These are phyloP conservation scores for Torymus tubicola DNA, from an alignment of 2,888 invertebrate genomes.

Conservation along the genomic window DNA sequence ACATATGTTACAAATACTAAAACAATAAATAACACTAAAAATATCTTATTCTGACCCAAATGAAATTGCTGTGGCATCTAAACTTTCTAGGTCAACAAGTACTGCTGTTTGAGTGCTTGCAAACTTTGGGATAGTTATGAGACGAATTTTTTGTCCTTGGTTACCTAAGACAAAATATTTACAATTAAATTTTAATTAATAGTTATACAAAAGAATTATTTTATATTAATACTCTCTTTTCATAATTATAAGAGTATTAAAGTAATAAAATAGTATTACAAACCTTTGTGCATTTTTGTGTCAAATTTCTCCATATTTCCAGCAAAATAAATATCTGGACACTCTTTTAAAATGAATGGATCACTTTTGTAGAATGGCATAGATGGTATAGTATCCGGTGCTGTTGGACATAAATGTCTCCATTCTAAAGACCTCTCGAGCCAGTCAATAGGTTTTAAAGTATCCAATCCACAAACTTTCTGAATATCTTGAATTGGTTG, in stretches of 20 bases:
- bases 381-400: conserved; percentile 94
- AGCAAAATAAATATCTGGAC: conserved; percentile 92
- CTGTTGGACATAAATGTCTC: conserved; percentile 95
- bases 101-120: conserved; percentile 84
- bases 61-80: conserved; percentile 84
- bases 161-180: conserved; percentile 78
- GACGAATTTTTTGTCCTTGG: conserved; percentile 82
- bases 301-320: conserved; percentile 88
- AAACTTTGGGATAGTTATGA: conserved; percentile 91
- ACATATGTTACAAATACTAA: conserved; percentile 15
- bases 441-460: conserved; percentile 81
- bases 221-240: too few species aligned
- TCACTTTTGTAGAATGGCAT: conserved; percentile 90
- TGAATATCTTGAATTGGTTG: conserved; percentile 90
- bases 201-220: conserved; percentile 10
- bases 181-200: conserved; percentile 65
- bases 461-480: conserved; percentile 82
- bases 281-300: conserved; percentile 83
- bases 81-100: conserved; percentile 86
- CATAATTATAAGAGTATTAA: background rate
- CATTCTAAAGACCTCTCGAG: conserved; percentile 88
- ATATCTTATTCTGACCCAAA: conserved; percentile 76
- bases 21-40: conserved; percentile 22
- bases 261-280: conserved; percentile 25
- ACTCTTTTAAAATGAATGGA: conserved; percentile 90